Base-by-base conservation (phyloP, 64 coral and sea anemone species). In the Pocillopora damicornis region DNA sequence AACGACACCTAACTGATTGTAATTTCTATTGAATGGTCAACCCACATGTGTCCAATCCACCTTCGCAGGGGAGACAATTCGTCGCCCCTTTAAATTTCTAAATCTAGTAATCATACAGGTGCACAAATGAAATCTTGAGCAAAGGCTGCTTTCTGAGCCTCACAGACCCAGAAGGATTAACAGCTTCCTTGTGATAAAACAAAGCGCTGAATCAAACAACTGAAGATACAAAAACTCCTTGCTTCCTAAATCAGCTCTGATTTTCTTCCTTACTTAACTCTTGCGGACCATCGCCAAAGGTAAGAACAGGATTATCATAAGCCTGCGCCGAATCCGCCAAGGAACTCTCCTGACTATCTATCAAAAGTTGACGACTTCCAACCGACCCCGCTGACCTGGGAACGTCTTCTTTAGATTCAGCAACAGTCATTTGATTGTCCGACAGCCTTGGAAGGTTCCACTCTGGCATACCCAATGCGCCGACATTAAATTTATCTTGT, bases 401-500 rank as follows among this genome's bases (percentile, higher is more conserved):
- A 30, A 36, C 16, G 76, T 30, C 58, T 51, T 85, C 35, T 56
- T 71, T 58, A 18, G 68, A 74, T 86, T 63, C 67, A 15, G 78
- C 76, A 25, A 92, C 90, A 23, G 87, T 42, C 15, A 96, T 74
- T 7, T 93, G 87, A 18, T 35, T 63, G 61, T 88, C 75, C 12
- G 75, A 51, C 18, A 96, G 64, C 65, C 83, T 93, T 36, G 94
- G 94, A 5, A 96, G 63, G 38, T 96, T 76, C 94, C 94, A 96
- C 61, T 96, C 88, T 0, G 94, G 94, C 78, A 96, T 60, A 59
- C 80, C 81, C 64, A 71, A 57, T 35, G 87, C 25, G 1, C 94
- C 94, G 56, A 96, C 92, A 60, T 82, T 75, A 77, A 96, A 96
- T 51, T 93, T 91, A 35, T 93, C 94, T 73, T 75, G 38, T 15